Evolutionary conservation across 2,888 invertebrate genomes (phyloP).

Genomic region (Cerastoderma edule): DNA sequence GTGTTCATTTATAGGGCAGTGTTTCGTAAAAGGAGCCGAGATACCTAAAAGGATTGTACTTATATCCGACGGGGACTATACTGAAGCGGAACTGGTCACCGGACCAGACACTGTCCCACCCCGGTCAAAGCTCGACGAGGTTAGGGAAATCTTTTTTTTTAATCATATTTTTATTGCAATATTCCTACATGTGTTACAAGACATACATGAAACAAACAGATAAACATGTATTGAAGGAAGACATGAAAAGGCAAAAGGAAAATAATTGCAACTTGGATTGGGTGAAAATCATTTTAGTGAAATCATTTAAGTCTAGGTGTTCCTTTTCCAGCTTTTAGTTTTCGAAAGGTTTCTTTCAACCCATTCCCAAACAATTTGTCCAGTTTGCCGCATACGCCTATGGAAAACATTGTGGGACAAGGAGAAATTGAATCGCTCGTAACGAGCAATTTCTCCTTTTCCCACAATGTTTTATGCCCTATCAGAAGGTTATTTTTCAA

Average conservation of each 20-base stretch:
- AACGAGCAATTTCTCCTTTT: too few relatives aligned
- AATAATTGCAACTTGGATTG: neutral
- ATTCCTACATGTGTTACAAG: neutral
- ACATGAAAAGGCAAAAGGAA: neutral
- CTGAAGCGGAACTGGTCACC: neutral
- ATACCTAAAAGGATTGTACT: slow-evolving; percentile 15
- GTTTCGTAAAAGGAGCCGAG: slow-evolving; percentile 14
- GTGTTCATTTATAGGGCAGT: neutral
- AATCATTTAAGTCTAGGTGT: too few relatives aligned
- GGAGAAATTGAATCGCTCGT: too few relatives aligned
- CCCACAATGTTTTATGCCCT: too few relatives aligned
- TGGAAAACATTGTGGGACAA: too few relatives aligned
- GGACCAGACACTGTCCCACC: slow-evolving; percentile 3
- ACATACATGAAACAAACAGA: neutral
- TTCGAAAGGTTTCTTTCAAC: too few relatives aligned
- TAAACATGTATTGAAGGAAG: neutral
- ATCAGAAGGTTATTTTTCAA: too few relatives aligned
- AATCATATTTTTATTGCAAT: neutral
- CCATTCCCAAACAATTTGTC: too few relatives aligned
- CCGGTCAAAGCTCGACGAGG: slow-evolving; percentile 1
- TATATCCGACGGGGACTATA: slow-evolving; percentile 1
- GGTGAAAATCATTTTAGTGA: neutral
- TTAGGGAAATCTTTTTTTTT: neutral
- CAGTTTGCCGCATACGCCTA: too few relatives aligned
- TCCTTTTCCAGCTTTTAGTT: too few relatives aligned